Percentiles rank a stretch among this genome's conserved stretches.
phyloP scores from a whole-genome alignment of 64 coral and sea anemone genomes.

The Orbicella faveolata region DNA sequence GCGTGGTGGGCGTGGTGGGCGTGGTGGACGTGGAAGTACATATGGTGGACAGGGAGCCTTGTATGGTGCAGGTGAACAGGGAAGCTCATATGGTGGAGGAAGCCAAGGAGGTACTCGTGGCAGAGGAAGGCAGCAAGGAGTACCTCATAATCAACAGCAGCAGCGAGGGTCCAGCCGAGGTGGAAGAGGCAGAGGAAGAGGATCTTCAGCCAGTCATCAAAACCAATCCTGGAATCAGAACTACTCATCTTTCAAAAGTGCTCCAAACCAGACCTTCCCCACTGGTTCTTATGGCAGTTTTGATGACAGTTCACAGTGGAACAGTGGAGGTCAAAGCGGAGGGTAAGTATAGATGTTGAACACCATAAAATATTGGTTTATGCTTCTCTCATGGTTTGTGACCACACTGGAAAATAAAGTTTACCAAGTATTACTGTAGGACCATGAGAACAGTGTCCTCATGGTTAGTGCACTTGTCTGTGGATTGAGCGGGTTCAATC shows the following conservation, averaged over 20 bases:
- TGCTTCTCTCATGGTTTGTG: not conserved
- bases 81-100: constrained; percentile 9
- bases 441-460: no score
- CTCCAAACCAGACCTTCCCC: constrained; percentile 25
- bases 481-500: no score
- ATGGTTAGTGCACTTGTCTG: no score
- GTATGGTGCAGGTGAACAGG: not conserved
- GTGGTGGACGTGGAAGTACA: constrained; percentile 6
- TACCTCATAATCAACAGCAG: not conserved
- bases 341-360: not conserved
- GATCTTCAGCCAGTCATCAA: not conserved
- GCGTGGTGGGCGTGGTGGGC: not conserved
- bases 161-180: constrained; percentile 23
- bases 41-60: not conserved
- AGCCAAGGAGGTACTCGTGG: constrained; percentile 33
- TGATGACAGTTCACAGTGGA: constrained; percentile 17
- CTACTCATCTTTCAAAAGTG: not conserved
- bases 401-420: no score
- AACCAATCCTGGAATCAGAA: constrained; percentile 47
- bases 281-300: not conserved
- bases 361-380: not conserved
- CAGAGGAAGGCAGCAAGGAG: constrained; percentile 23
- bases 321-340: not conserved
- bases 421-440: no score
- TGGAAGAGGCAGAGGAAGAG: constrained; percentile 50